Base-by-base conservation (phyloP, 1,140 invertebrate genomes). In the Dinoponera quadriceps region DNA sequence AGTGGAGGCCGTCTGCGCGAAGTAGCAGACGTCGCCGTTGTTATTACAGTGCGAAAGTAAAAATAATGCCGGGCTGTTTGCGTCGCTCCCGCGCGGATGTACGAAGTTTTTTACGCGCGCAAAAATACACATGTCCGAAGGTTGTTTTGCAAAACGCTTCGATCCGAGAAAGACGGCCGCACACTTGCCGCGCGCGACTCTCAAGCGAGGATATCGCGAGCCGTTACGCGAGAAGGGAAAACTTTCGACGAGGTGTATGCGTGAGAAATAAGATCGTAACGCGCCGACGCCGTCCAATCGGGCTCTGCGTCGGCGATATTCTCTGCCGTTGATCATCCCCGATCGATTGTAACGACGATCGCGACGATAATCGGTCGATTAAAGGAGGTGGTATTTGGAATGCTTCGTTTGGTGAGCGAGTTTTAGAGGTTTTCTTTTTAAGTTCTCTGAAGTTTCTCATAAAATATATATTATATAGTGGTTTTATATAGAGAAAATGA, bases 41-140 rank as follows among this genome's bases (percentile, higher is more conserved):
- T 88, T 87, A 88, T 88, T 88, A 73, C 86, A 54, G 54, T 55
- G 69, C 44, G 75, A 72, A 82, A 84, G 74, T 82, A 85, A 87
- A 84, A 88, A 87, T 87, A 84, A 87, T 85, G 83, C 78, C 60
- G 20, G 3, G 57, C 68, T 66, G 51, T 66, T 83, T 63, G 49
- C 49, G 62, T 54, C 49, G 55, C 9, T 62, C 44, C 49, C 25
- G 20, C 62, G 33, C 44, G 25, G 25, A 83, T 9, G 82, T 55
- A 22, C 62, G 11, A 80, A 80, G 65, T 80, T 80, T 80, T 51
- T 80, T 80, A 20, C 33, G 33, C 29, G 75, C 51, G 75, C 75
- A 57, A 80, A 80, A 80, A 80, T 80, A 80, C 75, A 80, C 57
- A 71, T 71, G 75, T 71, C 75, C 75, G 33, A 71, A 25, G 48